phyloP scores from a whole-genome alignment of 2,113 vertebrate genomes.

The Tragulus kanchil region DNA sequence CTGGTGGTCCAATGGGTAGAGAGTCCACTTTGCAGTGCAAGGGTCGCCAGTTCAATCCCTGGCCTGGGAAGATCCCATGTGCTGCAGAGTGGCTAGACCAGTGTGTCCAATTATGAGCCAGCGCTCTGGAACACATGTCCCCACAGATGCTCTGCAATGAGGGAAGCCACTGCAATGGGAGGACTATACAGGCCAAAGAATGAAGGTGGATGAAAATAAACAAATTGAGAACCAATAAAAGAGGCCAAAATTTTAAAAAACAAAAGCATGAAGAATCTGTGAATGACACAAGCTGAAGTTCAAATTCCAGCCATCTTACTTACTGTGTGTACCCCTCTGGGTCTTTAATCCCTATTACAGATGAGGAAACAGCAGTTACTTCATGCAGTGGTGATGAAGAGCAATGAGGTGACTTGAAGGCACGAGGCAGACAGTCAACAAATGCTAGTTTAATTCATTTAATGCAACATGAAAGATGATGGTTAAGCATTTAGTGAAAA shows the following conservation, averaged over 20 bases:
- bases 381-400: fast-evolving
- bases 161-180: no score
- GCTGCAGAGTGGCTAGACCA: no score
- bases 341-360: background rate
- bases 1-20: no score
- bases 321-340: background rate
- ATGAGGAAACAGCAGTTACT: background rate
- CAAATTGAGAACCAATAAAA: no score
- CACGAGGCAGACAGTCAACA: background rate
- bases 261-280: background rate
- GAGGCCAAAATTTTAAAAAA: background rate
- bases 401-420: background rate
- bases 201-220: no score
- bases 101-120: no score
- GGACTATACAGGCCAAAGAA: no score
- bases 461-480: background rate
- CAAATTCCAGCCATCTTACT: background rate
- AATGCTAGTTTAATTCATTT: background rate
- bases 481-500: background rate
- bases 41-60: no score
- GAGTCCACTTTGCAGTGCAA: no score
- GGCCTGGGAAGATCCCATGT: no score
- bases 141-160: no score
- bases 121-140: no score
- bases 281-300: background rate